Conservation (phyloP, 2,113 vertebrate genomes). For the Pterocles orientalis region DNA sequence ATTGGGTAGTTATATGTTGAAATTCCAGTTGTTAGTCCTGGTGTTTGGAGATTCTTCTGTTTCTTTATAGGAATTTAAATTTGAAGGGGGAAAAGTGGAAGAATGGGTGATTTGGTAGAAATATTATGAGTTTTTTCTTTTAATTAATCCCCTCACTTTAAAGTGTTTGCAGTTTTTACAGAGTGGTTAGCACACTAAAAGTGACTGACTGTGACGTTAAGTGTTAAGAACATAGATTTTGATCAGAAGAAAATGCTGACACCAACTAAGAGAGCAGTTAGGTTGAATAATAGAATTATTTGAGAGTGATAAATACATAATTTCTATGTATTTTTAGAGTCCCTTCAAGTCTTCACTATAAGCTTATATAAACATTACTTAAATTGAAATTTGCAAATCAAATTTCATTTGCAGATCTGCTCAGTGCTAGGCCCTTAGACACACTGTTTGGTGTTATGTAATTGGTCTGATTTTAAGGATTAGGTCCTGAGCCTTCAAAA, state of each 20-base stretch:
- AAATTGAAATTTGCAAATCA: not conserved
- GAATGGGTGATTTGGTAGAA: not conserved
- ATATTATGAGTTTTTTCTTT: not conserved
- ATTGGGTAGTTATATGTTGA: not conserved
- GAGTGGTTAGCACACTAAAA: not conserved
- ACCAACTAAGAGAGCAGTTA: not conserved
- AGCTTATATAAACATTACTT: not conserved
- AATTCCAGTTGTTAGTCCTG: not conserved
- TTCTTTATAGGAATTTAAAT: not conserved
- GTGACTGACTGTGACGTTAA: not conserved
- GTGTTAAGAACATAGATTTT: not conserved
- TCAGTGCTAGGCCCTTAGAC: not conserved
- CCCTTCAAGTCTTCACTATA: not conserved
- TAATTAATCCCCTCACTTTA: not conserved
- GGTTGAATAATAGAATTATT: not conserved
- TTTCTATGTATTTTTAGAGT: not conserved
- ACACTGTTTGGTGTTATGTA: not conserved
- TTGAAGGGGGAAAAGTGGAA: not conserved
- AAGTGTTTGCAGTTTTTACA: not conserved
- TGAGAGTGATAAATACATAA: not conserved
- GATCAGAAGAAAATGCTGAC: not conserved
- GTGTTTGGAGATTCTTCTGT: not conserved
- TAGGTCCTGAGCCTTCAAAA: not conserved
- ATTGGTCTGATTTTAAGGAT: not conserved
- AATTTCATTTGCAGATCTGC: not conserved